Evolutionary conservation across 2,113 vertebrate species (phyloP), one percentile per base, ranked within the genome.

Genomic region (Neodon shergylaensis): DNA sequence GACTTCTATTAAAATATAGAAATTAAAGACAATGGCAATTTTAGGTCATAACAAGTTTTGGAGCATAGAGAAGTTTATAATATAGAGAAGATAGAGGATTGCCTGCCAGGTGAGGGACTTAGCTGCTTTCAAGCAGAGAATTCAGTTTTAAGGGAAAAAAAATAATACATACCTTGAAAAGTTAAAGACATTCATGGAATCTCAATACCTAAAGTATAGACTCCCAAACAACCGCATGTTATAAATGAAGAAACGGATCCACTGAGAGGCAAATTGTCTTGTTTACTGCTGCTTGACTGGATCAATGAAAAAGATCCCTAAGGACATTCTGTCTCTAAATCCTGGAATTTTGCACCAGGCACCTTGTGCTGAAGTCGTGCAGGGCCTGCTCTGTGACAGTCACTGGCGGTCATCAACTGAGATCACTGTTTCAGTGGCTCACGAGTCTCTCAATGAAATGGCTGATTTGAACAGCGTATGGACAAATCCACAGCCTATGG

Each of bases 111-210:
- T 28, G 14, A 70, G 73, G 68, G 28, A 68, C 66, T 94, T 83
- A 24, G 3, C 82, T 83, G 65, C 4, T 92, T 96, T 79, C 65
- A 81, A 81, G 54, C 78, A 19, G 72, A 90, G 39, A 54, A 86
- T 68, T 10, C 2, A 77, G 28, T 77, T 92, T 83, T 84, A 90
- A 90, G 68, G 68, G 84, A 88, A 91, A 26, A 26, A 84, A 91
- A 90, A 13, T 78, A 90, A 92, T 3, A 78, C 9, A 52, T 31
- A 36, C 28, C 77, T 66, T 84, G 8, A 92, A 91, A 93, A 52
- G 61, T 70, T 92, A 21, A 95, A 94, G 42, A 49, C 3, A 68
- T 70, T 17, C 49, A 92, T 61, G 42, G 16, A 82, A 70, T 70
- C 13, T 63, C 4, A 68, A 63, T 36, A 78, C 3, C 77, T 86